Conservation (phyloP, 2,888 invertebrate genomes). For the Choreutis nemorana region DNA sequence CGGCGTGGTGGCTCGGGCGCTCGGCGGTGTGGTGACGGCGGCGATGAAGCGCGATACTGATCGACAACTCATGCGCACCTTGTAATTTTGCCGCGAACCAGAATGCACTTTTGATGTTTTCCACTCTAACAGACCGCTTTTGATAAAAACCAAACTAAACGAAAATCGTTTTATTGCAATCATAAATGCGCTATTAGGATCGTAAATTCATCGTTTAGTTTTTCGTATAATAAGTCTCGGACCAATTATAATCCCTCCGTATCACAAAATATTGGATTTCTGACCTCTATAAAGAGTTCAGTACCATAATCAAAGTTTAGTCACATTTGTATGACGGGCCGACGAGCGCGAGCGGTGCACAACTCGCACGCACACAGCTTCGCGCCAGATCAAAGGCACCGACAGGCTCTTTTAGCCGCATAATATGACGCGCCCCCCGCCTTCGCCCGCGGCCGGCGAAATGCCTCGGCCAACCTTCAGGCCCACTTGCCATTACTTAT, state of each 20-base stretch:
- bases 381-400: slow-evolving; percentile 60
- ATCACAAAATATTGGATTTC: slow-evolving; percentile 25
- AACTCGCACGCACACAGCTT: slow-evolving; percentile 31
- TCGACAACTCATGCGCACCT: slow-evolving; percentile 27
- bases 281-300: slow-evolving; percentile 60
- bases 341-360: slow-evolving; percentile 61
- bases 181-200: too few species aligned
- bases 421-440: slow-evolving; percentile 63
- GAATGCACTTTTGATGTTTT: slow-evolving; percentile 16
- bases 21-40: slow-evolving; percentile 44
- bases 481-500: slow-evolving; percentile 62
- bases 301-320: slow-evolving; percentile 64
- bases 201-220: not conserved
- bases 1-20: too few species aligned
- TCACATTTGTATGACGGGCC: slow-evolving; percentile 61
- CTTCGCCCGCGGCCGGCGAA: slow-evolving; percentile 49
- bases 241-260: not conserved
- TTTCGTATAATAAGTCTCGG: not conserved
- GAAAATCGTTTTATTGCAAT: too few species aligned
- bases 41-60: slow-evolving; percentile 44
- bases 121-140: slow-evolving; percentile 3
- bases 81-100: slow-evolving; percentile 36
- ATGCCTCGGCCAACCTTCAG: slow-evolving; percentile 39
- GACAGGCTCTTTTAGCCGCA: slow-evolving; percentile 66
- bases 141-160: not conserved